These are phyloP conservation scores for Diplazon laetatorius DNA, from an alignment of 2,888 invertebrate species.

Conservation along the genomic window DNA sequence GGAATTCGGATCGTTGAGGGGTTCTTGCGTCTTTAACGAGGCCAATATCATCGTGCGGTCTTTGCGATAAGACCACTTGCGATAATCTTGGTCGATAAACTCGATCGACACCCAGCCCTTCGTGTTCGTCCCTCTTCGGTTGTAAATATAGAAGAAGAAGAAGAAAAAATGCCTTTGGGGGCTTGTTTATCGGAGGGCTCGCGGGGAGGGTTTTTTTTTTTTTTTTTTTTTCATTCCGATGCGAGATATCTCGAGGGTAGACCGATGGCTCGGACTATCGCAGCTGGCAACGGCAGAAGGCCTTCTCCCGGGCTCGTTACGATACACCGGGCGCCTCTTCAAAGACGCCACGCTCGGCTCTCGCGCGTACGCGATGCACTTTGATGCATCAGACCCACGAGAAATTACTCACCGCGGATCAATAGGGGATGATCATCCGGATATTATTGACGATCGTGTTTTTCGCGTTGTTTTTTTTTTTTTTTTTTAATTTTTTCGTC, in stretches of 20 bases:
- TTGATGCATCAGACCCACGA: not conserved
- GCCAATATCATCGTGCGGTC: too few relatives aligned
- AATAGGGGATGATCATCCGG: constrained; percentile 5
- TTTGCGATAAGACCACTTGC: constrained; percentile 2
- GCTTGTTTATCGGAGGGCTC: constrained; percentile 35
- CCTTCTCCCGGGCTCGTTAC: constrained; percentile 5
- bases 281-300: constrained; percentile 1
- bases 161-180: constrained; percentile 20
- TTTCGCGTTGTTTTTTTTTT: too few relatives aligned
- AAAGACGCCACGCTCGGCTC: constrained; percentile 17
- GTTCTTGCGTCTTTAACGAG: too few relatives aligned
- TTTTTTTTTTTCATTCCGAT: not conserved
- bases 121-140: not conserved
- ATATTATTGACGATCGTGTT: not conserved
- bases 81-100: constrained; percentile 15
- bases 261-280: constrained; percentile 3
- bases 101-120: not conserved
- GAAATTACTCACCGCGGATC: not conserved
- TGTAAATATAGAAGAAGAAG: constrained; percentile 51
- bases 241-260: constrained; percentile 34
- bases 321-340: constrained; percentile 29
- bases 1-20: too few relatives aligned
- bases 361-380: constrained; percentile 15
- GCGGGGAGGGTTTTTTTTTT: constrained; percentile 4
- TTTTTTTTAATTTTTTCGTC: constrained; percentile 9